Evolutionary conservation across 2,888 invertebrate species (phyloP).

Genomic region (Coleophora deauratella): DNA sequence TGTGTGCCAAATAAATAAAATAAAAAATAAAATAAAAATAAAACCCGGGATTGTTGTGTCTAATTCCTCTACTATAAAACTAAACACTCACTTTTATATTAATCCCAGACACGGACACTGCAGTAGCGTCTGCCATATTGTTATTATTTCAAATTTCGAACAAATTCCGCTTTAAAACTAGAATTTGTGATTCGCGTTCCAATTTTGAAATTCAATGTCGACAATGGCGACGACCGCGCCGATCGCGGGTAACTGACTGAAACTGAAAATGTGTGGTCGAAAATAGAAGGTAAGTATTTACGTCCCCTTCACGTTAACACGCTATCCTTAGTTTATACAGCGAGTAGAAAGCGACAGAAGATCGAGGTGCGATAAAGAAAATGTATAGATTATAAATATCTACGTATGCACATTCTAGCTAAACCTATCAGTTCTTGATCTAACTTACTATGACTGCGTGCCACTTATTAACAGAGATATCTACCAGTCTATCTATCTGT

Average conservation of each 20-base stretch:
- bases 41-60: no score
- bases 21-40: no score
- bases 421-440: no score
- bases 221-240: constrained; percentile 49
- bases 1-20: no score
- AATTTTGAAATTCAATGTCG: constrained; percentile 21
- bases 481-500: no score
- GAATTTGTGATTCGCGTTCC: constrained; percentile 22
- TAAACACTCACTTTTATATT: constrained; percentile 61
- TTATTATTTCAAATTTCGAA: constrained; percentile 7
- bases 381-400: background rate
- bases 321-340: constrained; percentile 29
- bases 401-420: no score
- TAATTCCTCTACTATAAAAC: no score
- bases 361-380: constrained; percentile 10
- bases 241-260: constrained; percentile 46
- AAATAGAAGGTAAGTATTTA: constrained; percentile 52
- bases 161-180: background rate
- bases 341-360: constrained; percentile 8
- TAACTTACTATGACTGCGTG: no score
- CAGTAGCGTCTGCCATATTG: constrained; percentile 49
- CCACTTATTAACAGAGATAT: no score
- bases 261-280: constrained; percentile 64
- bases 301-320: constrained; percentile 42
- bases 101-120: constrained; percentile 50